Base-by-base conservation (phyloP, 2,888 invertebrate genomes). In the Chelonus formosanus region DNA sequence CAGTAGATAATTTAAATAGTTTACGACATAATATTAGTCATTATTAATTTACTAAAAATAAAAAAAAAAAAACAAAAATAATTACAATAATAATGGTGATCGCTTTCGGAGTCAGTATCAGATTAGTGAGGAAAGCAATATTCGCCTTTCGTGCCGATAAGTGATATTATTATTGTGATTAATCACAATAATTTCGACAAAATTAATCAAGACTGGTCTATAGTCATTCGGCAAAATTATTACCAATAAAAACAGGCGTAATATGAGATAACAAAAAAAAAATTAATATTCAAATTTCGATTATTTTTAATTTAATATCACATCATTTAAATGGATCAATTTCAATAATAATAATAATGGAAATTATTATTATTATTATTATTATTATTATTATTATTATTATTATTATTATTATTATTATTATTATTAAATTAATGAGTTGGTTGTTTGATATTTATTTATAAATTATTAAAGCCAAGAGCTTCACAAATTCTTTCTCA, bases 81-180 rank as follows among this genome's bases (percentile, higher is more conserved):
- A 59, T 56, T 8, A 40, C 35, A 4, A 47, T 44, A 43, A 40
- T 6, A 56, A 71, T 54, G 55, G 43, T 50, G 48, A 70, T 69
- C 63, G 69, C 70, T 67, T 68, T 65, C 67, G 69, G 65, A 70
- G 70, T 70, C 70, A 68, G 69, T 69, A 69, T 72, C 69, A 58
- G 67, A 69, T 69, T 70, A 67, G 56, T 48, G 56, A 65, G 56
- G 63, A 43, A 57, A 57, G 52, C 62, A 47, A 63, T 62, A 61
- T 56, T 66, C 52, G 56, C 57, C 36, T 62, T 62, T 48, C 36
- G 54, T 62, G 31, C 47, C 60, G 55, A 60, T 55, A 31, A 54
- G 50, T 44, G 6, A 57, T 52, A 53, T 10, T 3, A 8, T 35
- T 8, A 31, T 56, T 50, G 34, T 20, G 43, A 55, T 4, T 50